These are phyloP conservation scores for Strongylocentrotus purpuratus DNA, from an alignment of 35 echinoderm and acorn worm species.

Conservation along the genomic window DNA sequence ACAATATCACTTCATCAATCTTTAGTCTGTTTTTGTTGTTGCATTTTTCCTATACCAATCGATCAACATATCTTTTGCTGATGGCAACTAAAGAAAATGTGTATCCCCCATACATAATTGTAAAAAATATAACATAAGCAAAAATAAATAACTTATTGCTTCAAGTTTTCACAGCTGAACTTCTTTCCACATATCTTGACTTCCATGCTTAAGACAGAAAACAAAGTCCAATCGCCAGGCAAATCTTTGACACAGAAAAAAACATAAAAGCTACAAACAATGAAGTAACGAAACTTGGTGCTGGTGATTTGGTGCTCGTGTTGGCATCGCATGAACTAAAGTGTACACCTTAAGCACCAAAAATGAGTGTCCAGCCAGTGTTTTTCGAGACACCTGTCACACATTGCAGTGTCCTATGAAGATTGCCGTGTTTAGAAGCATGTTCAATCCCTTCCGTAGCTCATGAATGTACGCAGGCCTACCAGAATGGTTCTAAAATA, in stretches of 20 bases:
- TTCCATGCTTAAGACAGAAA: neutral
- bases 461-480: neutral
- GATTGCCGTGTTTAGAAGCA: neutral
- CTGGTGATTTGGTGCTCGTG: neutral
- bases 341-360: neutral
- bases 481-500: neutral
- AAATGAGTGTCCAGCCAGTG: neutral
- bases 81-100: neutral
- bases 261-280: neutral
- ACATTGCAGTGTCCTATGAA: neutral
- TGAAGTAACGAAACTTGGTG: neutral
- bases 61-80: neutral
- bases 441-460: neutral
- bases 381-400: neutral
- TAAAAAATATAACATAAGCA: neutral
- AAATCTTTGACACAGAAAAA: neutral
- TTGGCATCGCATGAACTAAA: neutral
- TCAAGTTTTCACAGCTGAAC: neutral
- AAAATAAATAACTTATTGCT: neutral
- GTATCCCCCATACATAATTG: neutral
- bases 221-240: neutral
- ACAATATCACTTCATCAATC: no score
- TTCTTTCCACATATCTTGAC: neutral
- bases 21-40: no score
- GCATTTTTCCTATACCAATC: neutral